Base-by-base conservation (phyloP, 2,888 invertebrate genomes). In the Pterostichus niger region DNA sequence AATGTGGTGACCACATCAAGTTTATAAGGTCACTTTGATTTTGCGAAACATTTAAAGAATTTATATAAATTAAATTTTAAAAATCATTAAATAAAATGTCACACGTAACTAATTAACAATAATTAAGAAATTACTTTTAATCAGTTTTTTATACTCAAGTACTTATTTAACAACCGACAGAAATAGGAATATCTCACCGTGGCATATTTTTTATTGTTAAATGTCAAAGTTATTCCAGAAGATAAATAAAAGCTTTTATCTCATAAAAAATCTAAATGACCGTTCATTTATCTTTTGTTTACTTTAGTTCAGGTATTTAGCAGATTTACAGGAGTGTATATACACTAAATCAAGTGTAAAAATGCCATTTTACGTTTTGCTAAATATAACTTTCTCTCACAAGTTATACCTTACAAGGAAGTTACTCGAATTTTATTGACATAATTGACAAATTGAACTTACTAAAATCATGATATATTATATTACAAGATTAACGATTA, bases 171-270 rank as follows among this genome's bases (percentile, higher is more conserved):
- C 40, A 7, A 40, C 40, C 40, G 40, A 7, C 40, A 40, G 40
- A 61, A 61, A 61, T 33, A 61, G 31, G 31, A 33, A 61, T 49
- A 49, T 0, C 49, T 49, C 13, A n/a, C 49, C n/a, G 10, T n/a
- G 49, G 49, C 49, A n/a, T 49, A 40, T 40, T n/a, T 64, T 56
- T 31, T 6, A 64, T 64, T 33, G 64, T 33, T 64, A 64, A 64
- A 64, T 64, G 64, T 64, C 64, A 64, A 64, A 13, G 64, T 64
- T 35, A 33, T 64, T 64, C 6, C 64, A 64, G n/a, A 64, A 64
- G 35, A 13, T 35, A 35, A 64, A 64, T 35, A 33, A 64, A 64
- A n/a, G 6, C 31, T 61, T 9, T 61, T 33, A 61, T 61, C 61
- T 61, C 33, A 6, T 61, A 35, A 33, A n/a, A 61, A 61, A 61